Evolutionary conservation across 2,888 invertebrate species (phyloP).

Genomic region (Perizoma affinitatum): DNA sequence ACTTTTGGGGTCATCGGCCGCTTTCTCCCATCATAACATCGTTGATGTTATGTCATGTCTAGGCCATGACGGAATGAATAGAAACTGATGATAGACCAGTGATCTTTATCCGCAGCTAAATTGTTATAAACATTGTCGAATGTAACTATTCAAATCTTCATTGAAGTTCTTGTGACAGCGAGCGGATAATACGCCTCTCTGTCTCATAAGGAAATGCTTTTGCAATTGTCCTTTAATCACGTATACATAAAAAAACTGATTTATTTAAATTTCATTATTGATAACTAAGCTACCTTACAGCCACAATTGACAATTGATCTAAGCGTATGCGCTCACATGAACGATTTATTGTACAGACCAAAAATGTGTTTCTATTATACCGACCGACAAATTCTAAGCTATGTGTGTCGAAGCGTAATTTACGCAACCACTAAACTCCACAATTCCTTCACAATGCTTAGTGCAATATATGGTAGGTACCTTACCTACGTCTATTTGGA

Average conservation of each 20-base stretch:
- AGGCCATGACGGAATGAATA: slow-evolving; percentile 44
- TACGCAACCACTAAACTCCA: slow-evolving; percentile 19
- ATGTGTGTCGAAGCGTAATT: slow-evolving; percentile 16
- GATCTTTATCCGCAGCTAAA: background rate
- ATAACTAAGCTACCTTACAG: background rate
- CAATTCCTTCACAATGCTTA: slow-evolving; percentile 13
- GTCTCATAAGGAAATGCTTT: slow-evolving; percentile 60
- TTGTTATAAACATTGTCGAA: slow-evolving; percentile 17
- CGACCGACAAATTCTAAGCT: background rate
- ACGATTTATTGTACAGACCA: background rate
- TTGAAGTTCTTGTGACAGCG: slow-evolving; percentile 54
- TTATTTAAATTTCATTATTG: slow-evolving; percentile 14
- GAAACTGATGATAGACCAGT: slow-evolving; percentile 29
- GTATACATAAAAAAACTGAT: slow-evolving; percentile 45
- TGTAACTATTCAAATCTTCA: slow-evolving; percentile 52
- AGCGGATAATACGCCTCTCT: slow-evolving; percentile 47
- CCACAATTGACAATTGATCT: background rate
- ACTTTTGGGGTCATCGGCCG: slow-evolving; percentile 63
- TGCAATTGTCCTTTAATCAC: slow-evolving; percentile 53
- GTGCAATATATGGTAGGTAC: slow-evolving; percentile 14
- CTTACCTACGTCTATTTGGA: slow-evolving; percentile 56
- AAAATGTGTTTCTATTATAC: background rate
- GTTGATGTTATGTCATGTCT: slow-evolving; percentile 66
- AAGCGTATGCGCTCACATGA: background rate
- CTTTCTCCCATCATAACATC: slow-evolving; percentile 66